phyloP scores from a whole-genome alignment of 1,140 invertebrate genomes.

The Penaeus vannamei region DNA sequence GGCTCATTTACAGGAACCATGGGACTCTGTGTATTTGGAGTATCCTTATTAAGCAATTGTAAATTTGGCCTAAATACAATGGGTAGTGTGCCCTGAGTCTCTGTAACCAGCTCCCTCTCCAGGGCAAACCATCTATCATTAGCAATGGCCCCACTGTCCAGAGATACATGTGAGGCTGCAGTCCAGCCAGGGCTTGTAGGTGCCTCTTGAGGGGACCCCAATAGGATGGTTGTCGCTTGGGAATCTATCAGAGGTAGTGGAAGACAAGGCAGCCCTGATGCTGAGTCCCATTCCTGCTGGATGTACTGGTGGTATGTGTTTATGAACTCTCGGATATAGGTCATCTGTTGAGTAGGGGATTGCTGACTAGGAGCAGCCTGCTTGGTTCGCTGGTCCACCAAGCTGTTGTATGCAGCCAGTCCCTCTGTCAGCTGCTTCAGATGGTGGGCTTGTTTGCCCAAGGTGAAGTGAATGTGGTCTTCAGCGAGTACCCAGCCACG shows the following conservation, averaged over 20 bases:
- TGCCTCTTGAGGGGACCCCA: conserved; percentile 74
- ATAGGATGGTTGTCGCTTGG: conserved; percentile 79
- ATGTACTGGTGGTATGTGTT: conserved; percentile 82
- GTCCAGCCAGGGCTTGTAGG: conserved; percentile 71
- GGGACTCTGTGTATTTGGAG: conserved; percentile 58
- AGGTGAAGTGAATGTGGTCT: conserved; percentile 95
- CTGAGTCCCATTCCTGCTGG: conserved; percentile 68
- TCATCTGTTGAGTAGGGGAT: conserved; percentile 83
- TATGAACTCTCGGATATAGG: conserved; percentile 91
- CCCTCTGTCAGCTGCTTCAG: conserved; percentile 84
- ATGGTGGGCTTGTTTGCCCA: conserved; percentile 88
- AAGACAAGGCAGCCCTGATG: conserved; percentile 75
- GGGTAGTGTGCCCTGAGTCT: conserved; percentile 14
- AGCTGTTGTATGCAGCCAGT: conserved; percentile 83
- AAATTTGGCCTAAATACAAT: conserved; percentile 60
- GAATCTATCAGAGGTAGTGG: conserved; percentile 80
- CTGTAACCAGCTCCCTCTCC: conserved; percentile 53
- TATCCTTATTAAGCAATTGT: conserved; percentile 56
- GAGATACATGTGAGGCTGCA: conserved; percentile 70
- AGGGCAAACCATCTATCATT: conserved; percentile 57
- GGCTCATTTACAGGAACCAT: conserved; percentile 78
- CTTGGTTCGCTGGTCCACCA: conserved; percentile 81
- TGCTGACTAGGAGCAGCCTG: conserved; percentile 81
- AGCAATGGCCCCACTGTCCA: conserved; percentile 69
- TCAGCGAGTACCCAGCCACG: conserved; percentile 91